Base-by-base conservation (phyloP, 2,797 vertebrate genomes). In the Falco peregrinus region DNA sequence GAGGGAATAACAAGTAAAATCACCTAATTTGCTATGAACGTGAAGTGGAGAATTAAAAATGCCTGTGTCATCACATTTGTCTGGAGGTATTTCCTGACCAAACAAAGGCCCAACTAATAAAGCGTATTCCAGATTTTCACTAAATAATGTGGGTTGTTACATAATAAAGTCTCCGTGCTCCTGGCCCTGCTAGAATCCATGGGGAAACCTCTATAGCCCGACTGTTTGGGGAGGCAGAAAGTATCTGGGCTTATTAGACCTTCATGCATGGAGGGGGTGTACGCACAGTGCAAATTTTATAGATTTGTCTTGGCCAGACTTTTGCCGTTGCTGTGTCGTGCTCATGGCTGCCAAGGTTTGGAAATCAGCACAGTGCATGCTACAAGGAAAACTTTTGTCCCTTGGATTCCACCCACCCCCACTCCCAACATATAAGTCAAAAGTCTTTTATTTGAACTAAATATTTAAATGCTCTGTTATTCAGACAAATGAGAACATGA, bases 31-130 rank as follows among this genome's bases (percentile, higher is more conserved):
- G 88, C 93, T 94, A 25, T 70, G 86, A 97, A 96, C 0, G 41
- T 87, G 87, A 96, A 97, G 78, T 92, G 89, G 93, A 90, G 96
- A 97, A 97, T 98, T 96, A 96, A 96, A 97, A 97, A 96, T 95
- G 93, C 69, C 77, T 94, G 94, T 96, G 94, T 97, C 96, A 96
- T 97, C 96, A 97, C 93, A 96, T 94, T 97, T 94, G 89, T 96
- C 93, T 94, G 78, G 86, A 94, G 95, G 89, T 96, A 93, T 95
- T 97, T 97, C 95, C 96, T 97, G 95, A 70, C 86, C 89, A 91
- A 95, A 95, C 69, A 94, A 95, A 94, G 86, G 77, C 84, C 79
- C 95, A 93, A 54, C 87, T 95, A 95, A 91, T 92, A 93, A 88
- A 88, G 76, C 1, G 0, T 87, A 94, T 90, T 95, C 96, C 95